These are phyloP conservation scores for Bungarus multicinctus DNA, from an alignment of 2,113 vertebrate species.

Conservation along the genomic window DNA sequence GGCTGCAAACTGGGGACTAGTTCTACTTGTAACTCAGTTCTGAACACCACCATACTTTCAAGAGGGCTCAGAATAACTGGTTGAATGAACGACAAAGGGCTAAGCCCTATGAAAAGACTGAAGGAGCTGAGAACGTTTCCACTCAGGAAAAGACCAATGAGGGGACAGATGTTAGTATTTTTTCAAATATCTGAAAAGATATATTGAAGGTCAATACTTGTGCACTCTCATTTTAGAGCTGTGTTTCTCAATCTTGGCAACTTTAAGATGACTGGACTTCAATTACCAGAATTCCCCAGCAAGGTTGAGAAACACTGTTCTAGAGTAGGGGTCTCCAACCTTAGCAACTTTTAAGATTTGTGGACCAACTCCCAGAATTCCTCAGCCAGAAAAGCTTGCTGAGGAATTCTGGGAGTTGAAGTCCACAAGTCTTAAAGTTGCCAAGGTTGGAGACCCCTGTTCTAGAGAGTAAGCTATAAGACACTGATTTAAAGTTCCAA, in stretches of 20 bases:
- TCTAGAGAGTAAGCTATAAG: neutral
- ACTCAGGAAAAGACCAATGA: neutral
- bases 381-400: too few species aligned
- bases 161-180: neutral
- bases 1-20: neutral
- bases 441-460: too few species aligned
- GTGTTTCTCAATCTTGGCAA: neutral
- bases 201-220: neutral
- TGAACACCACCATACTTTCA: neutral
- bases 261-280: neutral
- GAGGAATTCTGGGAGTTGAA: too few species aligned
- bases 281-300: neutral
- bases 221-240: neutral
- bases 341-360: too few species aligned
- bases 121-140: neutral
- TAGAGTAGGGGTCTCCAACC: neutral
- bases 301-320: neutral
- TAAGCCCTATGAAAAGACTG: neutral
- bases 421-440: too few species aligned
- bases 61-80: neutral
- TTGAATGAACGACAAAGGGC: neutral
- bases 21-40: neutral
- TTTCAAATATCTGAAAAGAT: neutral
- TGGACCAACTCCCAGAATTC: too few species aligned
- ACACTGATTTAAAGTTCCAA: neutral